phyloP scores from a whole-genome alignment of 2,888 invertebrate species.

The Piscicola geometra region DNA sequence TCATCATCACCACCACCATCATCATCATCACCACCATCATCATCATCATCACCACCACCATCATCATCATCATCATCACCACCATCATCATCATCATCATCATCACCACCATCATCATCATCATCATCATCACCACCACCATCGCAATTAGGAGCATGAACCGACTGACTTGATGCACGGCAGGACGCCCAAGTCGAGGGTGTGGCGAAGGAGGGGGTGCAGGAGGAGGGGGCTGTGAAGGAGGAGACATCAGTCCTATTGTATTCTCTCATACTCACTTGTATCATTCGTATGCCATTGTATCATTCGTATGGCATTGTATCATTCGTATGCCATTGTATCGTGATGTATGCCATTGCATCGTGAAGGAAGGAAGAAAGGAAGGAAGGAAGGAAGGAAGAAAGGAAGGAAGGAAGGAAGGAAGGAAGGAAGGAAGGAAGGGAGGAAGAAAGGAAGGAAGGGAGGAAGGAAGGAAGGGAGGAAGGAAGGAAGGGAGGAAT shows the following conservation, averaged over 20 bases:
- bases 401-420: too few relatives aligned
- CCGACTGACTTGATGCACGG: slow-evolving; percentile 8
- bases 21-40: slow-evolving; percentile 12
- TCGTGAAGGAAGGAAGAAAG: too few relatives aligned
- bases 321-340: too few relatives aligned
- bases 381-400: too few relatives aligned
- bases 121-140: slow-evolving; percentile 13
- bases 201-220: not conserved
- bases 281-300: too few relatives aligned
- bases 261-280: too few relatives aligned
- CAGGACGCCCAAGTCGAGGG: slow-evolving; percentile 20
- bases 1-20: slow-evolving; percentile 8
- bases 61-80: slow-evolving; percentile 14
- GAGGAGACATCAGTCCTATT: not conserved
- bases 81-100: slow-evolving; percentile 18
- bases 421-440: too few relatives aligned
- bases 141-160: not conserved
- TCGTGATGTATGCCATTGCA: too few relatives aligned
- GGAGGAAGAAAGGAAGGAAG: too few relatives aligned
- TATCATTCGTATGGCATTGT: too few relatives aligned
- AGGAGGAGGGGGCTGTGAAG: slow-evolving; percentile 21
- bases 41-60: slow-evolving; percentile 11
- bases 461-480: too few relatives aligned
- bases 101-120: slow-evolving; percentile 9
- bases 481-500: too few relatives aligned